Percentiles rank a stretch among this genome's conserved stretches.
Evolutionary conservation across 2,888 invertebrate genomes (phyloP).

Genomic region (Eulithis testata): DNA sequence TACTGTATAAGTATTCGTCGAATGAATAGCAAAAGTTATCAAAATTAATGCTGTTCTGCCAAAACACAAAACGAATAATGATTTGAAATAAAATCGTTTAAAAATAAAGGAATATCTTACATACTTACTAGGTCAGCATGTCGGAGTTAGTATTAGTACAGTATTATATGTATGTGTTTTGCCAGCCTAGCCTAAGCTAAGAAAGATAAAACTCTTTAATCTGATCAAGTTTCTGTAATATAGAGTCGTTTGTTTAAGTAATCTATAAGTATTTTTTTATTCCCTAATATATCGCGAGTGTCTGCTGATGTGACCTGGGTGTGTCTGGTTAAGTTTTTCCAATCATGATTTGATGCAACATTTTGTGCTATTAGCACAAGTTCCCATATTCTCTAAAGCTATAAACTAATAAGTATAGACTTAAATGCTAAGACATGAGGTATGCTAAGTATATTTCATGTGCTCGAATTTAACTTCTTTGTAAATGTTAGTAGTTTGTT

Average conservation of each 20-base stretch:
- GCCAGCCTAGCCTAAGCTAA: conserved; percentile 81
- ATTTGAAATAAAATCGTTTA: conserved; percentile 29
- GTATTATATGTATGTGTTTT: conserved; percentile 66
- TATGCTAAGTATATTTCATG: conserved; percentile 9
- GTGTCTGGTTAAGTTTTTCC: conserved; percentile 71
- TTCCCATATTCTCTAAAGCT: conserved; percentile 19
- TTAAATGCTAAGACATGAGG: too few relatives aligned
- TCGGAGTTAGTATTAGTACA: conserved; percentile 41
- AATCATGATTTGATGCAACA: conserved; percentile 70
- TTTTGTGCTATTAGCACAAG: conserved; percentile 29
- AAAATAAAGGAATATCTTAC: neutral
- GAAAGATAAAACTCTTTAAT: conserved; percentile 66
- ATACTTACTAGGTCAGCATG: conserved; percentile 39
- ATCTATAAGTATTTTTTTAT: conserved; percentile 49
- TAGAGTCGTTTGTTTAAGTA: conserved; percentile 26
- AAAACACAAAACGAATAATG: conserved; percentile 70
- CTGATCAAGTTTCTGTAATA: conserved; percentile 29
- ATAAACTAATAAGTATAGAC: conserved; percentile 18
- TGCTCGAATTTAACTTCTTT: neutral
- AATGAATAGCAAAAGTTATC: conserved; percentile 61
- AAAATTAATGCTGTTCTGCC: conserved; percentile 77
- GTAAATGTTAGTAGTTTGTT: neutral
- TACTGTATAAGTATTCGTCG: conserved; percentile 59
- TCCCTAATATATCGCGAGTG: conserved; percentile 54
- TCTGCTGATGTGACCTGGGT: conserved; percentile 84